Base-by-base conservation (phyloP, 2,113 vertebrate genomes). In the Coptodon rendalli region DNA sequence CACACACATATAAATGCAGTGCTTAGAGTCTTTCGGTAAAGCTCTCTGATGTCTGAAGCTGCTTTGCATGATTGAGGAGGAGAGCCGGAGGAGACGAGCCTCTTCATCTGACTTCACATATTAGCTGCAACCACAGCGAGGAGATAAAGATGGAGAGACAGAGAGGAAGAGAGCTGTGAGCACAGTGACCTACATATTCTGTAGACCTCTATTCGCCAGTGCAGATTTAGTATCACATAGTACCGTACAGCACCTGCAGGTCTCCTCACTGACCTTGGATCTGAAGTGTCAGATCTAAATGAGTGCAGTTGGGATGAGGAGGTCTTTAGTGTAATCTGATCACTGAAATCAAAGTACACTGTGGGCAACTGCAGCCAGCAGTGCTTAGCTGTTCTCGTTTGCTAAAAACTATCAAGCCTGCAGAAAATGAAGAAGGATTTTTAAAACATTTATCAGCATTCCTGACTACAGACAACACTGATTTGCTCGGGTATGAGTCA, bases 141-240 rank as follows among this genome's bases (percentile, higher is more conserved):
- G 68, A 90, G 78, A 83, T 83, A 86, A 83, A 81, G 89, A 91
- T 45, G 38, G 81, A 81, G 57, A 68, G 63, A 43, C 22, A 83
- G 61, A 79, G 79, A 52, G 81, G 80, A 19, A 50, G 40, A 89
- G 78, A 43, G 81, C 92, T 91, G 79, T 89, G 84, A 93, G 93
- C 94, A 95, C 87, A 93, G 89, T 96, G 95, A 95, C 95, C 94
- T 94, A 95, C 76, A 95, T 94, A 91, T 86, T 48, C 82, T 66
- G 36, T 84, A 87, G 73, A 56, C 9, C 13, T 82, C 31, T 45
- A 22, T 88, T 86, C 38, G 22, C 31, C 52, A 31, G 57, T 43
- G 7, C 8, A 45, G 80, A 81, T 83, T 88, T 53, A 88, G 85
- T 89, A 86, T 89, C 85, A 87, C 80, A 68, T 73, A 38, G 53